Evolutionary conservation across 1,140 invertebrate genomes (phyloP).

Genomic region (Archivesica marissinica): DNA sequence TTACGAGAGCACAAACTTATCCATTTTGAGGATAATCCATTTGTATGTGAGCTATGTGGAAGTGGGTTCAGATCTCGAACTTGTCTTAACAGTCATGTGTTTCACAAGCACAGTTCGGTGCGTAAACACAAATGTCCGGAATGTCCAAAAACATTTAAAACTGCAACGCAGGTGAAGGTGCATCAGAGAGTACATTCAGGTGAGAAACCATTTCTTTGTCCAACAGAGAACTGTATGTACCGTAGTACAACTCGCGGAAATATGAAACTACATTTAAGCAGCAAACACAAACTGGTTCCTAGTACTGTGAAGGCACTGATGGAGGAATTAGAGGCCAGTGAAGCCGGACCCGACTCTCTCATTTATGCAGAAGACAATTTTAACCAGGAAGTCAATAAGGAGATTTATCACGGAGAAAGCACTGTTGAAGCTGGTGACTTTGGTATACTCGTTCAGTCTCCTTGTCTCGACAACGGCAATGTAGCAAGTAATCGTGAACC

Average conservation of each 20-base stretch:
- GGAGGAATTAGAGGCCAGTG: conserved; percentile 44
- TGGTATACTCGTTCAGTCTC: conserved; percentile 10
- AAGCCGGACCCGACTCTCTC: background rate
- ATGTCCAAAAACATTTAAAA: conserved; percentile 99
- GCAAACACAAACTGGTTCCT: conserved; percentile 69
- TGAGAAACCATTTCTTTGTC: conserved; percentile 94
- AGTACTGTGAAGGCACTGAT: conserved; percentile 67
- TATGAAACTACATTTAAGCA: conserved; percentile 75
- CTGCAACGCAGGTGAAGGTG: conserved; percentile 98
- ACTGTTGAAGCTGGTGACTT: background rate
- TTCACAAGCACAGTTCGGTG: conserved; percentile 72
- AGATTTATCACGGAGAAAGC: background rate
- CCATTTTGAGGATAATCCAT: conserved; percentile 72
- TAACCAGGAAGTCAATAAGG: background rate
- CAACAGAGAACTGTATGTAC: conserved; percentile 91
- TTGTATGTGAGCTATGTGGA: conserved; percentile 77
- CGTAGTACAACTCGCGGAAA: conserved; percentile 76
- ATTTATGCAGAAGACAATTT: background rate
- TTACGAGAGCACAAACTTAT: conserved; percentile 73
- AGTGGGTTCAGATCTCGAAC: conserved; percentile 74
- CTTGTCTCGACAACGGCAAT: background rate
- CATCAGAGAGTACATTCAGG: conserved; percentile 99
- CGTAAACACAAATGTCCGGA: conserved; percentile 94
- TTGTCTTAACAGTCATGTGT: conserved; percentile 75
- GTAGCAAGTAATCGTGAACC: background rate